Conservation (phyloP, 92 coral and sea anemone genomes). For the Parazoanthus atlanticus region DNA sequence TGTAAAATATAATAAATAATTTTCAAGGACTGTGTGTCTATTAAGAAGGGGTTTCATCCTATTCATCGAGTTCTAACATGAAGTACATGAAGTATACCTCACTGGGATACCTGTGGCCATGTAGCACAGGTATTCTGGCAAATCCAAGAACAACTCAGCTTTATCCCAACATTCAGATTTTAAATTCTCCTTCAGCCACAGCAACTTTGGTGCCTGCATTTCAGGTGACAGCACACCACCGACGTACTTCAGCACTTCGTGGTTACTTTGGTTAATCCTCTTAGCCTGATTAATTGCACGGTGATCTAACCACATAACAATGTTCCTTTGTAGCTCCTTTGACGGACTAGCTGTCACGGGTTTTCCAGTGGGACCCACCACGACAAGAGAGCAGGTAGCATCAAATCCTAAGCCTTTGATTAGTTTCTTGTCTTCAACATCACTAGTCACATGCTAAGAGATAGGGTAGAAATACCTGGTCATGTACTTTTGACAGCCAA, state of each 20-base stretch:
- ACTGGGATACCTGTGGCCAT: constrained; percentile 75
- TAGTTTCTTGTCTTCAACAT: constrained; percentile 49
- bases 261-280: constrained; percentile 65
- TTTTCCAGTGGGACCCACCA: constrained; percentile 63
- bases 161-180: constrained; percentile 66
- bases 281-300: constrained; percentile 87
- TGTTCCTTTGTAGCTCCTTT: constrained; percentile 63
- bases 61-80: too few relatives aligned
- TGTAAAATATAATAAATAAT: too few relatives aligned
- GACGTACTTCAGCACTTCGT: constrained; percentile 84
- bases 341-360: constrained; percentile 77
- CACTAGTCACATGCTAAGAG: constrained; percentile 41
- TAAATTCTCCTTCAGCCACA: constrained; percentile 87
- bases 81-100: constrained; percentile 52
- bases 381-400: constrained; percentile 95
- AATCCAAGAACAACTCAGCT: constrained; percentile 75
- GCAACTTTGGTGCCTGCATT: constrained; percentile 92
- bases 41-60: too few relatives aligned
- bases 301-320: constrained; percentile 96
- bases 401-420: constrained; percentile 94
- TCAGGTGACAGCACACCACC: constrained; percentile 94
- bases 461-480: background rate
- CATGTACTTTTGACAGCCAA: background rate
- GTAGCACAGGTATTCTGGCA: constrained; percentile 88
- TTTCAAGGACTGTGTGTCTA: too few relatives aligned